phyloP scores from a whole-genome alignment of 2,113 vertebrate species.

The Salvelinus sp. region DNA sequence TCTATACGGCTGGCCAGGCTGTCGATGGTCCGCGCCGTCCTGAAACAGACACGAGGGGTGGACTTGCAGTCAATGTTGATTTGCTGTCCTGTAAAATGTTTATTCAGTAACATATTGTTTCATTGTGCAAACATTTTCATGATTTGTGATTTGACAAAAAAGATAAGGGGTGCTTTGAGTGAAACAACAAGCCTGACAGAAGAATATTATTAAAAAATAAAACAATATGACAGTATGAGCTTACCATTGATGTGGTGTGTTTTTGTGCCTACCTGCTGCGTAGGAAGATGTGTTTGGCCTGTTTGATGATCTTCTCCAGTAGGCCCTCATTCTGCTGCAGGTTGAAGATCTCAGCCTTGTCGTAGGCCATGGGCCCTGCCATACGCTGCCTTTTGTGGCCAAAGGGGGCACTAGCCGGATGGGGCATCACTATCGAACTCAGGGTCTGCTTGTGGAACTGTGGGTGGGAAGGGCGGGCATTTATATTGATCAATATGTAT shows the following conservation, averaged over 20 bases:
- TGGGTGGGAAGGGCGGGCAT: neutral
- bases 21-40: conserved; percentile 94
- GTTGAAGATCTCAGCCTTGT: conserved; percentile 87
- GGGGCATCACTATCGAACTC: conserved; percentile 91
- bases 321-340: conserved; percentile 91
- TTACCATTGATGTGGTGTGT: neutral
- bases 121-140: neutral
- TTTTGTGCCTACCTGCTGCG: conserved; percentile 79
- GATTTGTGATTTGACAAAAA: no score
- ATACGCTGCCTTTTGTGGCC: conserved; percentile 91
- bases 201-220: no score
- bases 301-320: conserved; percentile 97
- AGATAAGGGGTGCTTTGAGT: neutral
- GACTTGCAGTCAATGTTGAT: neutral
- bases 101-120: neutral
- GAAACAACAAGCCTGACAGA: neutral
- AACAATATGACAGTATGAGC: no score
- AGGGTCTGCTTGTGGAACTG: conserved; percentile 97
- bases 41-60: conserved; percentile 48
- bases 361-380: conserved; percentile 90
- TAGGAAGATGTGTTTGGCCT: conserved; percentile 97
- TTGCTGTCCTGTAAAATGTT: neutral
- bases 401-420: conserved; percentile 92
- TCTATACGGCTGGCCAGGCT: conserved; percentile 92
- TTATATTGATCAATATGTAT: neutral